A percentile compares a stretch with the other conserved stretches of the same genome.
These are phyloP conservation scores for Microcebus jonahi DNA, from an alignment of 2,113 vertebrate species.

Conservation along the genomic window DNA sequence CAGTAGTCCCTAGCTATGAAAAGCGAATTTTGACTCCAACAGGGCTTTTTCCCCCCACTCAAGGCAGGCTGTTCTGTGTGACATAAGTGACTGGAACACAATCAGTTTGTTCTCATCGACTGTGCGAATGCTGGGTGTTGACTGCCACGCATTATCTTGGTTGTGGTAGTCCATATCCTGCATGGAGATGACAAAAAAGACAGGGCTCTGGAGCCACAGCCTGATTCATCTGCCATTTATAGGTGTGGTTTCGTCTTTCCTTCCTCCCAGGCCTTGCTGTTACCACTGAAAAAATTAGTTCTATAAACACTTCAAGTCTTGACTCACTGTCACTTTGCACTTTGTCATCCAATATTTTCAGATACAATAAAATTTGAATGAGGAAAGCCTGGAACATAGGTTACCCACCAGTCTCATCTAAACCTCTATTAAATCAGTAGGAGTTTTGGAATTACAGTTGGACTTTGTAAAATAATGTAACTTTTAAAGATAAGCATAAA, in stretches of 20 bases:
- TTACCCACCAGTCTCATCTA: neutral
- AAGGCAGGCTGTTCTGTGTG: neutral
- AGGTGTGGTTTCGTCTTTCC: conserved; percentile 61
- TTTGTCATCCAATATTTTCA: conserved; percentile 60
- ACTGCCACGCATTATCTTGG: neutral
- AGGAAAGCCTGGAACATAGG: neutral
- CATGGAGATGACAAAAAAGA: neutral
- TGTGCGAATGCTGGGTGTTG: neutral
- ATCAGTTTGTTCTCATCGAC: neutral
- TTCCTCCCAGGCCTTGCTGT: conserved; percentile 28
- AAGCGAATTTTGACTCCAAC: neutral
- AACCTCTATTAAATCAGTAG: neutral
- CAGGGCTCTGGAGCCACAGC: neutral
- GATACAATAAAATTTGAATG: conserved; percentile 46
- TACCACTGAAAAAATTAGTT: conserved; percentile 46
- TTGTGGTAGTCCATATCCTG: neutral
- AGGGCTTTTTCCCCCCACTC: neutral
- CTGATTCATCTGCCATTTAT: conserved; percentile 63
- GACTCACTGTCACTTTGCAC: conserved; percentile 51
- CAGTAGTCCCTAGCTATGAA: neutral
- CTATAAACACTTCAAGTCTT: conserved; percentile 42
- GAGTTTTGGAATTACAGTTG: neutral
- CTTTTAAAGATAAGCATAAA: conserved; percentile 22
- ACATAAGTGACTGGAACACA: neutral
- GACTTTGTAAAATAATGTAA: neutral